phyloP scores from a whole-genome alignment of 2,888 invertebrate genomes.

The Trichacis sp. region DNA sequence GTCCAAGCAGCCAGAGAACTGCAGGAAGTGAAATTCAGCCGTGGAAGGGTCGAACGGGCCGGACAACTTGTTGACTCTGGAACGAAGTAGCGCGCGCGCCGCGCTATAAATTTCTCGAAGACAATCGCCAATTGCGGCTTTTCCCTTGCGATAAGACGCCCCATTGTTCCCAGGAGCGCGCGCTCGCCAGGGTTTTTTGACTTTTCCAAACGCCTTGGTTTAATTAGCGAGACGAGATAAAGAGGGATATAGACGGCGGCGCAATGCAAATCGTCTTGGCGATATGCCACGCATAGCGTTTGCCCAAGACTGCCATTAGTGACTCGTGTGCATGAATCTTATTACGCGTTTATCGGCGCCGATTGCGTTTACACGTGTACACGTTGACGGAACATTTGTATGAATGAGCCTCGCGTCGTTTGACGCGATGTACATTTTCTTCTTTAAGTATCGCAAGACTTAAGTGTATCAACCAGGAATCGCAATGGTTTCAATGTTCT shows the following conservation, averaged over 20 bases:
- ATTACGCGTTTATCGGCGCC: slow-evolving; percentile 31
- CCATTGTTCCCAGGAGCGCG: slow-evolving; percentile 18
- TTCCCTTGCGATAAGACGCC: slow-evolving; percentile 4
- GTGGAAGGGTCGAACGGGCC: slow-evolving; percentile 50
- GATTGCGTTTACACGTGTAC: slow-evolving; percentile 35
- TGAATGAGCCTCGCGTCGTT: slow-evolving; percentile 16
- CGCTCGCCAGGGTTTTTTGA: slow-evolving; percentile 14
- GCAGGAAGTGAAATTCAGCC: slow-evolving; percentile 56
- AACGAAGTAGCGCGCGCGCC: slow-evolving; percentile 5
- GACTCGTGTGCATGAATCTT: slow-evolving; percentile 24
- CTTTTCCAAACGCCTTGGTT: neutral
- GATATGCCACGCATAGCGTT: slow-evolving; percentile 4
- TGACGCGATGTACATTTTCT: no score
- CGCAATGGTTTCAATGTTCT: no score
- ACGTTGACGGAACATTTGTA: slow-evolving; percentile 34
- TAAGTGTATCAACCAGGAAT: no score
- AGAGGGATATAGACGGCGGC: neutral
- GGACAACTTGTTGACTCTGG: slow-evolving; percentile 56
- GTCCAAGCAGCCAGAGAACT: slow-evolving; percentile 39
- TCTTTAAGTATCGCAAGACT: no score
- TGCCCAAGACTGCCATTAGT: slow-evolving; percentile 18
- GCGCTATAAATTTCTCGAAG: slow-evolving; percentile 21
- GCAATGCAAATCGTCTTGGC: slow-evolving; percentile 1
- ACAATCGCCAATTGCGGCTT: slow-evolving; percentile 14
- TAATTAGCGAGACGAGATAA: neutral